These are phyloP conservation scores for Lepidochrysops patricia DNA, from an alignment of 2,888 invertebrate species.

Conservation along the genomic window DNA sequence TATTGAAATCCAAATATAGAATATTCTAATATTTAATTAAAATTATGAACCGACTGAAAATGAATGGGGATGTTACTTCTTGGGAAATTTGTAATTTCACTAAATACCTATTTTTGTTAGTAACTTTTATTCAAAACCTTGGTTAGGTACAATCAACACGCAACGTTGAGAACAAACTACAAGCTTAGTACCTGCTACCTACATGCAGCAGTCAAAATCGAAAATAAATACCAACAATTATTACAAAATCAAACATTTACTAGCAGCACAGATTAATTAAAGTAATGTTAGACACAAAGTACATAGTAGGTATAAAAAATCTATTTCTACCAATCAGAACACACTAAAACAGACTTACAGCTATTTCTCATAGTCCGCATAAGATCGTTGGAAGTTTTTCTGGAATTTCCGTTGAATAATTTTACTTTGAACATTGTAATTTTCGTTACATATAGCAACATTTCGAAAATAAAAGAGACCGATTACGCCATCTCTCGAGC, in stretches of 20 bases:
- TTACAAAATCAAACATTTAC: neutral
- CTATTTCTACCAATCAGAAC: slow-evolving; percentile 43
- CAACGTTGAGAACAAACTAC: neutral
- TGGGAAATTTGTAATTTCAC: too few species aligned
- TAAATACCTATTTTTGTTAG: too few species aligned
- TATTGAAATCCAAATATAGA: too few species aligned
- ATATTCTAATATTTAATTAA: too few species aligned
- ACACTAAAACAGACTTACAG: slow-evolving; percentile 71
- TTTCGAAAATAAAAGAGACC: too few species aligned
- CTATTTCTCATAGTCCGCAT: slow-evolving; percentile 64
- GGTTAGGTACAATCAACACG: neutral
- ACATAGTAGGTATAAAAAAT: neutral
- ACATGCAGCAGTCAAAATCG: neutral
- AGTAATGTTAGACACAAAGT: neutral
- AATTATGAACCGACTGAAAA: too few species aligned
- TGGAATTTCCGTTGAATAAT: slow-evolving; percentile 41
- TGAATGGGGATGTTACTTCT: too few species aligned
- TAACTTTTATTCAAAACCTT: too few species aligned
- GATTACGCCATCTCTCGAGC: neutral
- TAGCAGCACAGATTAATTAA: neutral
- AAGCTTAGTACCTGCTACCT: neutral
- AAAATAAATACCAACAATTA: neutral
- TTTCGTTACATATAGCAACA: neutral
- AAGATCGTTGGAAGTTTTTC: slow-evolving; percentile 71
- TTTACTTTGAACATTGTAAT: neutral